Evolutionary conservation across 2,113 vertebrate genomes (phyloP).

Genomic region (Maylandia zebra): DNA sequence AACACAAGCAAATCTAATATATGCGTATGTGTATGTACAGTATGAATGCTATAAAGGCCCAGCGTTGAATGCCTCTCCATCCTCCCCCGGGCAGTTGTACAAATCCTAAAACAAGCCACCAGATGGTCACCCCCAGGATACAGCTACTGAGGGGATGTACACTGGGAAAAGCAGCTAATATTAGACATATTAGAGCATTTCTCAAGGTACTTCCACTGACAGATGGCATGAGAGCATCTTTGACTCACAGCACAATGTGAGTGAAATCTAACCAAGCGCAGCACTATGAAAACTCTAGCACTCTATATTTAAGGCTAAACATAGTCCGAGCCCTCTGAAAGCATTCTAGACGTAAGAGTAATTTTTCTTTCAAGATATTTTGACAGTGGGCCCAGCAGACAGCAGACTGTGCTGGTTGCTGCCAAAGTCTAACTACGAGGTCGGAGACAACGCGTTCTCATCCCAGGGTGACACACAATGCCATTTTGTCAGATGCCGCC

Average conservation of each 20-base stretch:
- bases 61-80: not conserved
- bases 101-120: conserved; percentile 38
- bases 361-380: not conserved
- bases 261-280: not conserved
- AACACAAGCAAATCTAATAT: not conserved
- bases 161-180: conserved; percentile 47
- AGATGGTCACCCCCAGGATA: conserved; percentile 66
- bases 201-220: conserved; percentile 47
- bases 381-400: not conserved
- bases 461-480: not conserved
- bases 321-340: not conserved
- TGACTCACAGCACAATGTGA: conserved; percentile 31
- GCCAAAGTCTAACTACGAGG: not conserved
- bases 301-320: not conserved
- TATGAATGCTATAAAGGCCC: not conserved
- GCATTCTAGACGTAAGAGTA: not conserved
- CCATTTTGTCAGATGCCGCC: not conserved
- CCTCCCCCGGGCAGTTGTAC: not conserved
- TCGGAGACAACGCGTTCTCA: not conserved
- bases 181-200: conserved; percentile 59
- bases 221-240: conserved; percentile 51
- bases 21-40: not conserved
- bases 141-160: conserved; percentile 43
- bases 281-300: not conserved
- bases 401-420: not conserved